phyloP scores from a whole-genome alignment of 64 coral and sea anemone species.

The Pachyseris speciosa region DNA sequence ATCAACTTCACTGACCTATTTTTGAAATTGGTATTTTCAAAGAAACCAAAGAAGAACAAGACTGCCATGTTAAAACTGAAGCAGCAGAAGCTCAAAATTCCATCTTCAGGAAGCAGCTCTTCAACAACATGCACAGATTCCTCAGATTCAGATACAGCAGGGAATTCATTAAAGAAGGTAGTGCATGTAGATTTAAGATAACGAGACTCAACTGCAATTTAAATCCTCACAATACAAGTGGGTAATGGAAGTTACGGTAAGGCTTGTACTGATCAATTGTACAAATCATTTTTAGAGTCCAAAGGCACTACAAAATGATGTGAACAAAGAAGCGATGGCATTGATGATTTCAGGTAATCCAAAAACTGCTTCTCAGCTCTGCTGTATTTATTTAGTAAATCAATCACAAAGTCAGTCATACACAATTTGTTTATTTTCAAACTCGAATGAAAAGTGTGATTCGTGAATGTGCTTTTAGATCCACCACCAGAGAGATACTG shows the following conservation, averaged over 20 bases:
- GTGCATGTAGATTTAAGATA: too few relatives aligned
- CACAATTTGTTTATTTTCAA: too few relatives aligned
- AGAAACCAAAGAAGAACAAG: slow-evolving; percentile 72
- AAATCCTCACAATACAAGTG: too few relatives aligned
- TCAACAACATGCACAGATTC: slow-evolving; percentile 65
- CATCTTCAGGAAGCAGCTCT: slow-evolving; percentile 1
- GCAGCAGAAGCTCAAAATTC: slow-evolving; percentile 64
- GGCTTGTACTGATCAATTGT: background rate
- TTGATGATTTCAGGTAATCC: slow-evolving; percentile 73
- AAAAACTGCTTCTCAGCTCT: background rate
- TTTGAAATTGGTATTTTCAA: background rate
- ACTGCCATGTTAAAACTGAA: slow-evolving; percentile 53
- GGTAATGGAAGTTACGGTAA: too few relatives aligned
- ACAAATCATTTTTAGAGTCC: background rate
- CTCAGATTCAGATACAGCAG: slow-evolving; percentile 68
- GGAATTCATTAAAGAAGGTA: slow-evolving; percentile 44
- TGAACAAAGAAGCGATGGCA: slow-evolving; percentile 49
- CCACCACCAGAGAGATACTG: slow-evolving; percentile 91
- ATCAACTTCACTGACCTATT: background rate
- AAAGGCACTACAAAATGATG: background rate
- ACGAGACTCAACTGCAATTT: too few relatives aligned
- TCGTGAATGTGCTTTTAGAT: slow-evolving; percentile 58
- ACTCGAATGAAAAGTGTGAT: too few relatives aligned
- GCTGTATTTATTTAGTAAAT: too few relatives aligned
- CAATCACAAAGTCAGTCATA: too few relatives aligned